A percentile compares a stretch with the other conserved stretches of the same genome.
Evolutionary conservation across 2,797 vertebrate genomes (phyloP).

Genomic region (Malurus leucopterus): DNA sequence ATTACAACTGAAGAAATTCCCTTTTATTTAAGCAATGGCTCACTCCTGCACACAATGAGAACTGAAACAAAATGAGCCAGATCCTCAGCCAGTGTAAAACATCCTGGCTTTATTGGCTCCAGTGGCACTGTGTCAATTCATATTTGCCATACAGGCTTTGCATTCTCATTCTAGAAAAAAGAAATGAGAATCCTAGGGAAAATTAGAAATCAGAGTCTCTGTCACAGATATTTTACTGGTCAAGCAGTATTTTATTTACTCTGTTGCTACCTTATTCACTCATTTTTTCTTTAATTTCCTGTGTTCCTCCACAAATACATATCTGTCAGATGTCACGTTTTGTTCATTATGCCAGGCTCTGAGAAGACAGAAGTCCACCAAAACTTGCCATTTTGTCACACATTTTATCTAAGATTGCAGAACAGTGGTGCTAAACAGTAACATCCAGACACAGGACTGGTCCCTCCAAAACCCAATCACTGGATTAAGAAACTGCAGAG

Average conservation of each 20-base stretch:
- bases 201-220: conserved; percentile 20
- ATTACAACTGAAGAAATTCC: not conserved
- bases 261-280: not conserved
- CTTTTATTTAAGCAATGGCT: conserved; percentile 1
- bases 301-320: not conserved
- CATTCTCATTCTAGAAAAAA: conserved; percentile 21
- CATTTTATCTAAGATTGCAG: not conserved
- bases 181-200: conserved; percentile 28
- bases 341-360: not conserved
- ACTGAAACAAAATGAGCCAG: not conserved
- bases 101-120: not conserved
- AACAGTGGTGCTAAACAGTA: not conserved
- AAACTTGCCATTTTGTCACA: not conserved
- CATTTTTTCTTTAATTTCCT: not conserved
- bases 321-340: not conserved
- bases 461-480: not conserved
- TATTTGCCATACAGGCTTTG: not conserved
- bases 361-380: not conserved
- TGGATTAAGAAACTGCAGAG: not conserved
- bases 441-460: not conserved
- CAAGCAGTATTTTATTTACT: not conserved
- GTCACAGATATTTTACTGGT: conserved; percentile 15
- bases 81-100: not conserved
- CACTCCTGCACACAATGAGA: not conserved
- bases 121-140: not conserved